Evolutionary conservation across 2,113 vertebrate genomes (phyloP).

Genomic region (Melanerpes aurifrons): DNA sequence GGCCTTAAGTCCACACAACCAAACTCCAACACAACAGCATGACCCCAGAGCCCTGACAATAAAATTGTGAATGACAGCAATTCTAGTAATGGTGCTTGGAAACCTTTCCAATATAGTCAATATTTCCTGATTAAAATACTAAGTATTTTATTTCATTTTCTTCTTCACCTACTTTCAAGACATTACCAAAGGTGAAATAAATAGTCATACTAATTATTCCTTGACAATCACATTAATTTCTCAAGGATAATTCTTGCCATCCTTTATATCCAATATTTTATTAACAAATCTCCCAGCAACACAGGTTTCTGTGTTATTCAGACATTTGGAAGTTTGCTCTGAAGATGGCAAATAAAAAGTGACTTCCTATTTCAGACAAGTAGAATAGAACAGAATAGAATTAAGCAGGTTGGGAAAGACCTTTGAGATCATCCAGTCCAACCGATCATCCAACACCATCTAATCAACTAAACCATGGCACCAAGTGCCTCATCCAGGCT

Average conservation of each 20-base stretch:
- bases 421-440: too few relatives aligned
- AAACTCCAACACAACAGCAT: rapidly evolving
- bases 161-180: not conserved
- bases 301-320: not conserved
- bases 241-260: not conserved
- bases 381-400: too few relatives aligned
- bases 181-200: not conserved
- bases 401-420: too few relatives aligned
- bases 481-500: too few relatives aligned
- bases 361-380: not conserved
- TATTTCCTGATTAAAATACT: not conserved
- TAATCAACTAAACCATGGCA: too few relatives aligned
- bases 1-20: rapidly evolving
- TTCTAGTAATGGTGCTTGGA: not conserved
- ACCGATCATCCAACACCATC: too few relatives aligned
- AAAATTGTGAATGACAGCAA: not conserved
- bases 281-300: not conserved
- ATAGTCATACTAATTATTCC: not conserved
- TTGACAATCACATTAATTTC: not conserved
- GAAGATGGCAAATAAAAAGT: not conserved
- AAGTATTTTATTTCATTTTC: not conserved
- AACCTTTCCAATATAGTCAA: not conserved
- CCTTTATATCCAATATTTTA: not conserved
- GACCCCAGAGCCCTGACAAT: not conserved
- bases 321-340: not conserved